Evolutionary conservation across 2,888 invertebrate genomes (phyloP).

Genomic region (Lasioglossum marginatum): DNA sequence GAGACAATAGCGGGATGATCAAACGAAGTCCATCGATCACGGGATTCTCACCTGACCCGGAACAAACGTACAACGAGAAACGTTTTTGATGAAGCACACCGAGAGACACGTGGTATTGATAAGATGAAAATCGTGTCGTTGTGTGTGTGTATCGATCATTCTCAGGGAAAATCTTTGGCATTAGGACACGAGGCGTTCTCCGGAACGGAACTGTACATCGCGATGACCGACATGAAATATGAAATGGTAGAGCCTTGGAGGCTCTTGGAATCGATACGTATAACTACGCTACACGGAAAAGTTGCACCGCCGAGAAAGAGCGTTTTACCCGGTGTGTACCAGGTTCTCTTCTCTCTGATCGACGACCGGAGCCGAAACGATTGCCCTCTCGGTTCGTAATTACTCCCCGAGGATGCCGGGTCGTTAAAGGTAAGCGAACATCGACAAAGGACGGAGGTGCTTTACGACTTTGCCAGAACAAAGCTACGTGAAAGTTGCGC

Average conservation of each 20-base stretch:
- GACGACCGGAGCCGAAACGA: slow-evolving; percentile 47
- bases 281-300: slow-evolving; percentile 72
- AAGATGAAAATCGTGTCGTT: background rate
- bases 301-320: slow-evolving; percentile 64
- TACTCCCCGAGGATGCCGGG: slow-evolving; percentile 21
- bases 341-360: slow-evolving; percentile 17
- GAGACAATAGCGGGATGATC: background rate
- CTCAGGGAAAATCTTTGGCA: background rate
- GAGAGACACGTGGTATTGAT: background rate
- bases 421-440: slow-evolving; percentile 17
- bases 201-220: slow-evolving; percentile 27
- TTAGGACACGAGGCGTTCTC: slow-evolving; percentile 1
- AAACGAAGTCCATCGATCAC: background rate
- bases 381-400: slow-evolving; percentile 25
- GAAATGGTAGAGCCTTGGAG: slow-evolving; percentile 75
- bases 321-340: slow-evolving; percentile 18
- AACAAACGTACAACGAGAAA: background rate
- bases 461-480: slow-evolving; percentile 40
- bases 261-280: slow-evolving; percentile 75
- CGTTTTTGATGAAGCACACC: background rate
- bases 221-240: slow-evolving; percentile 75
- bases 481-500: slow-evolving; percentile 39
- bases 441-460: slow-evolving; percentile 13
- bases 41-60: background rate
- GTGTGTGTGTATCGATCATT: slow-evolving; percentile 9